A percentile compares a stretch with the other conserved stretches of the same genome.
These are phyloP conservation scores for Pachymerium ferrugineum DNA, from an alignment of 2,888 invertebrate species.

Conservation along the genomic window DNA sequence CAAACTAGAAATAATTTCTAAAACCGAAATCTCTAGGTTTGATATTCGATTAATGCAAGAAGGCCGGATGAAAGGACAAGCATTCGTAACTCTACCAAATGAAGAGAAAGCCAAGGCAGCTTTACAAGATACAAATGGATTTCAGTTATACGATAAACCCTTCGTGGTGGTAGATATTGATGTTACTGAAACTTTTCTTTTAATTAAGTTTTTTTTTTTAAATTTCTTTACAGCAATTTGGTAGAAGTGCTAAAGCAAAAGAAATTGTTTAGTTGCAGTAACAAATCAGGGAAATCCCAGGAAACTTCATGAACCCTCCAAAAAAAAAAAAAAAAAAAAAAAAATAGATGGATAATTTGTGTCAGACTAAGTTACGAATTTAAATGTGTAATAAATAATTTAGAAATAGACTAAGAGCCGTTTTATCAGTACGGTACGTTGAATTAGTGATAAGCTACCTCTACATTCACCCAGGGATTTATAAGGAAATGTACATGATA, in stretches of 20 bases:
- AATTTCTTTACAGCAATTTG: background rate
- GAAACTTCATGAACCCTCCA: background rate
- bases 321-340: background rate
- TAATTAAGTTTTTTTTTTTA: background rate
- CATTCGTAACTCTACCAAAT: conserved; percentile 77
- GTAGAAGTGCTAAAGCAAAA: background rate
- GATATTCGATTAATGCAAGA: conserved; percentile 81
- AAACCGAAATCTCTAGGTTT: conserved; percentile 48
- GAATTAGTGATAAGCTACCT: too few relatives aligned
- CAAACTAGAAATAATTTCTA: background rate
- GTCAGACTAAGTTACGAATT: too few relatives aligned
- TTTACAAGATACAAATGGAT: conserved; percentile 78
- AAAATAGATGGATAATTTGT: too few relatives aligned
- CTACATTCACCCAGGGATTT: too few relatives aligned
- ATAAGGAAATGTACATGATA: too few relatives aligned
- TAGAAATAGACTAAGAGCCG: too few relatives aligned
- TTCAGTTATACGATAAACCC: conserved; percentile 76
- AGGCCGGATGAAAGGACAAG: conserved; percentile 94
- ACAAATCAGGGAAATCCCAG: background rate
- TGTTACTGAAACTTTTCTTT: background rate
- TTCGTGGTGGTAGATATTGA: conserved; percentile 63
- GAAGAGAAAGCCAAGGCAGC: conserved; percentile 65
- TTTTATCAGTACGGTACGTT: too few relatives aligned
- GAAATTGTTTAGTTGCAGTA: background rate
- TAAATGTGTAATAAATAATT: too few relatives aligned